Percentiles rank a stretch among this genome's conserved stretches.
These are phyloP conservation scores for Amyelois transitella DNA, from an alignment of 1,140 invertebrate species.

Conservation along the genomic window DNA sequence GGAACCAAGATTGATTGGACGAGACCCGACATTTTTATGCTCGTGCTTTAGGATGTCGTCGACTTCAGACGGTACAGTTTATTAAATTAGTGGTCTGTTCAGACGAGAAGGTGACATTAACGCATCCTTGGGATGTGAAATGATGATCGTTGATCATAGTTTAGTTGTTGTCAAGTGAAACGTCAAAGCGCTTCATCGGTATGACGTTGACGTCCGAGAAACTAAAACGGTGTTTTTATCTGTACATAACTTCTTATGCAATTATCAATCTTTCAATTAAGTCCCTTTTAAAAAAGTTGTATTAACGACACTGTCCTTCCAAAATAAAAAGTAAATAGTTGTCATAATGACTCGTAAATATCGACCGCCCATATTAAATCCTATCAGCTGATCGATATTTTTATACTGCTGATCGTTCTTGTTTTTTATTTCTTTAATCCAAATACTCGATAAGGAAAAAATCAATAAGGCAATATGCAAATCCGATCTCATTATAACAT, in stretches of 20 bases:
- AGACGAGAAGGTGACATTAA: slow-evolving; percentile 47
- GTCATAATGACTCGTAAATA: too few relatives aligned
- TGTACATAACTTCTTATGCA: too few relatives aligned
- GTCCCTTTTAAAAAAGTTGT: background rate
- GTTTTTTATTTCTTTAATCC: background rate
- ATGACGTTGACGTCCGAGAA: slow-evolving; percentile 5
- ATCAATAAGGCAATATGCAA: background rate
- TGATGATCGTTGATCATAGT: slow-evolving; percentile 18
- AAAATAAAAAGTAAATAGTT: too few relatives aligned
- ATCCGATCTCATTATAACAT: background rate
- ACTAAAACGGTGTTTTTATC: too few relatives aligned
- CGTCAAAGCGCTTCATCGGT: slow-evolving; percentile 19
- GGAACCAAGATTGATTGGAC: slow-evolving; percentile 64
- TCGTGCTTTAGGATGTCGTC: slow-evolving; percentile 58
- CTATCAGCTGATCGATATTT: too few relatives aligned
- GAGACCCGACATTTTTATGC: slow-evolving; percentile 63
- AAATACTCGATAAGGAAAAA: background rate
- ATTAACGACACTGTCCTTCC: too few relatives aligned
- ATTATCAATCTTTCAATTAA: too few relatives aligned
- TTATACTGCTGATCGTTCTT: too few relatives aligned
- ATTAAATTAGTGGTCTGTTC: slow-evolving; percentile 66
- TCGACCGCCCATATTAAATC: too few relatives aligned
- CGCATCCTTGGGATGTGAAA: slow-evolving; percentile 18
- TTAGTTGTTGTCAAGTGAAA: slow-evolving; percentile 19
- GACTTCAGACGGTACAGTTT: slow-evolving; percentile 52